Evolutionary conservation across 2,113 vertebrate genomes (phyloP), one percentile per base, ranked within the genome.

Genomic region (Naja naja): DNA sequence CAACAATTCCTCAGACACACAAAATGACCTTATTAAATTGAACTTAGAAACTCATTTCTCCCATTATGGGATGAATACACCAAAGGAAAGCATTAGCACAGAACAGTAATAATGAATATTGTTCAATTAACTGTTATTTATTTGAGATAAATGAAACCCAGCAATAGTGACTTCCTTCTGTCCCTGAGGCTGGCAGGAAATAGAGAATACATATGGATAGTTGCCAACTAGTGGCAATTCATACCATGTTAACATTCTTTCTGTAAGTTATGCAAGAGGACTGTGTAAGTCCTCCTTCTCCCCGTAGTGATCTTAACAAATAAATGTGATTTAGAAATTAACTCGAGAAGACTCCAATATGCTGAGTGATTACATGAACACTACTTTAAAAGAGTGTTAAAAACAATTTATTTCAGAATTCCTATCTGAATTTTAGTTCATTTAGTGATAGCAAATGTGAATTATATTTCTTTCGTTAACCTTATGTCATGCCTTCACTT

Each of bases 101-200:
- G 89, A 90, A 5, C 54, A 45, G 39, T 23, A 89, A 74, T 94
- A 94, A 94, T 94, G 89, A 85, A 89, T 93, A 53, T 64, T 27
- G 69, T 85, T 92, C 87, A 91, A 87, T 94, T 94, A 93, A 93
- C 30, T 64, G 49, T 93, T 91, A 91, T 93, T 94, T 94, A 90
- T 94, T 93, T 64, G 55, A 93, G 49, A 94, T 86, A 89, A 93
- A 93, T 93, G 91, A 89, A 93, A 93, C 94, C 34, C 25, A 55
- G 53, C 43, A 87, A 49, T 92, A 88, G 90, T 92, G 88, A 58
- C 53, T 91, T 47, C 60, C 53, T 53, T 89, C 30, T 56, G 52
- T 49, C 91, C 23, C 45, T 64, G 30, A 56, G 1, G 90, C 53
- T 43, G 55, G 81, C 74, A 34, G 88, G 14, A 53, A 74, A 34